phyloP scores from a whole-genome alignment of 1,140 invertebrate genomes.

The Drosophila oshimai region DNA sequence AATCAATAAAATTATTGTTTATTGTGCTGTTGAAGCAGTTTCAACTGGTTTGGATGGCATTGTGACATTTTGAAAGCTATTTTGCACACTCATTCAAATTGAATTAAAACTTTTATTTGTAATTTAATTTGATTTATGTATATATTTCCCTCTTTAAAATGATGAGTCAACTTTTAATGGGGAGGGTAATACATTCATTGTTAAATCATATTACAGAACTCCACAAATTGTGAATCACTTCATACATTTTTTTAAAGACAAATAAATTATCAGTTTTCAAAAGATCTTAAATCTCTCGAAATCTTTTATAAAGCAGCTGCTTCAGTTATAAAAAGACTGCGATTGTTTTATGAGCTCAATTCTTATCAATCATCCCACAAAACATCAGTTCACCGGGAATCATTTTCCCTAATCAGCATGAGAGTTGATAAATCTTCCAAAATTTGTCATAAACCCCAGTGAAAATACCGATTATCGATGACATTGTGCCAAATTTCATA shows the following conservation, averaged over 20 bases:
- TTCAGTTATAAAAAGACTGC: not conserved
- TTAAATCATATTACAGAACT: not conserved
- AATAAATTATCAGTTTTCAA: not conserved
- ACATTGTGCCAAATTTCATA: slow-evolving; percentile 18
- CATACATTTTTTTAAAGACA: not conserved
- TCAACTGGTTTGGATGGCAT: slow-evolving; percentile 36
- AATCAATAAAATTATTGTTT: slow-evolving; percentile 10
- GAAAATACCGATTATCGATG: slow-evolving; percentile 26
- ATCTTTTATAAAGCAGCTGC: not conserved
- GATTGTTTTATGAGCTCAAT: not conserved
- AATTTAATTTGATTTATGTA: slow-evolving; percentile 45
- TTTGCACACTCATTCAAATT: slow-evolving; percentile 63
- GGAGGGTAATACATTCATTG: not conserved
- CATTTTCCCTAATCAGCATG: slow-evolving; percentile 23
- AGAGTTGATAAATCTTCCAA: slow-evolving; percentile 19
- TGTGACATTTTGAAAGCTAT: slow-evolving; percentile 39
- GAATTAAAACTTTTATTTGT: slow-evolving; percentile 60
- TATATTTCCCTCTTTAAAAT: not conserved
- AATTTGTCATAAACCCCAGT: slow-evolving; percentile 1
- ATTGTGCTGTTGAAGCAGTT: not conserved
- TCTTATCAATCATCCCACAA: not conserved
- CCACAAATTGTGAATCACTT: not conserved
- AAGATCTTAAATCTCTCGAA: not conserved
- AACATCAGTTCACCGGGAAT: not conserved
- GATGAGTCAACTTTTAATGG: slow-evolving; percentile 25